Base-by-base conservation (phyloP, 2,888 invertebrate genomes). In the Polydrusus pterygomalis region DNA sequence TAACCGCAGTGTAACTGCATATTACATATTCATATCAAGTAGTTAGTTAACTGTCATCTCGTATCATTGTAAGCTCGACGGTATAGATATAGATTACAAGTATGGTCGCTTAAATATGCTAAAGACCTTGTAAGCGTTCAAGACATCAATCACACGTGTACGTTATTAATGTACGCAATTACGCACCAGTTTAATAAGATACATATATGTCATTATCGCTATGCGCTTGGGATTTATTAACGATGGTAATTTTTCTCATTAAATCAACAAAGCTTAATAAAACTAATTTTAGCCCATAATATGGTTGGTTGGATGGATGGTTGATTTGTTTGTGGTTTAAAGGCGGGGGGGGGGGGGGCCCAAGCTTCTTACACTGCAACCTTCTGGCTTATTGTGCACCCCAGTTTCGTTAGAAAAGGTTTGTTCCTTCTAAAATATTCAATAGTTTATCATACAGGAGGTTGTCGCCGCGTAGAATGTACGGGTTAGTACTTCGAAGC, bases 41-140 rank as follows among this genome's bases (percentile, higher is more conserved):
- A 63, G 63, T 70, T 70, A 70, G 70, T 63, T 69, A 70, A 70
- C 70, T 70, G 70, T 70, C 70, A 70, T 70, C 70, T 70, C 63
- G 43, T 63, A 70, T 70, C 70, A 63, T 70, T 70, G 63, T 63
- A 70, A 70, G 70, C 70, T 63, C 63, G 43, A 43, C 63, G 51
- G 43, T 70, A 63, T 70, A 40, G 38, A 69, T 69, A 43, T 38
- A 34, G 8, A 38, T 56, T 43, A 25, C 34, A 58, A n/a, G 30
- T 45, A 58, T 56, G 56, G 43, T 56, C 43, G 45, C 68, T 58
- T 17, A 18, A 58, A 45, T 56, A 56, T 69, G 58, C 68, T 69
- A 69, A 69, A 56, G n/a, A 69, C 45, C 68, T 69, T 69, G 68
- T 69, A 58, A 69, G 30, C 68, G 25, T 58, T 69, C 3, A 58